Conservation (phyloP, 1,140 invertebrate species). For the Solenopsis fugax region DNA sequence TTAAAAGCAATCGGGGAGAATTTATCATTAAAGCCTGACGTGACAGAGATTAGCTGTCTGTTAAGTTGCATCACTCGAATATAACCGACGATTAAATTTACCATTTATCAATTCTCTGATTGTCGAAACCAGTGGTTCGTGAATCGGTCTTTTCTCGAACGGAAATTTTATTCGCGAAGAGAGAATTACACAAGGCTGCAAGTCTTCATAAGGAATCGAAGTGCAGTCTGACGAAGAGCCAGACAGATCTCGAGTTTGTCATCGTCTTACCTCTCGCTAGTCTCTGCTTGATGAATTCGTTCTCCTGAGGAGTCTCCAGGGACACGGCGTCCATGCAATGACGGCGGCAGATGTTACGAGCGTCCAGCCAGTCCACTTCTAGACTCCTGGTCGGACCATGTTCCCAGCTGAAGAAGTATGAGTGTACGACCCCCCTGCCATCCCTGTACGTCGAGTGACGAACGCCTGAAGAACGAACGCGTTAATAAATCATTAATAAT, state of each 20-base stretch:
- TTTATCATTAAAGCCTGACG: background rate
- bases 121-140: background rate
- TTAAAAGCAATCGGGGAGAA: background rate
- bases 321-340: constrained; percentile 98
- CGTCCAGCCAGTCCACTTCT: constrained; percentile 96
- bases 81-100: background rate
- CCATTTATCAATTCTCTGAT: constrained; percentile 5
- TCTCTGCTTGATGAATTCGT: constrained; percentile 95
- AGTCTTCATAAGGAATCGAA: background rate
- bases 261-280: constrained; percentile 88
- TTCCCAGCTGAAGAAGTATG: constrained; percentile 98
- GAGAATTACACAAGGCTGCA: background rate
- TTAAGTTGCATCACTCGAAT: background rate
- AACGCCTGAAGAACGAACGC: constrained; percentile 88
- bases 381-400: constrained; percentile 93
- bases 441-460: constrained; percentile 95
- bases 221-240: background rate
- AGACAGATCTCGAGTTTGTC: background rate
- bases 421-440: constrained; percentile 93
- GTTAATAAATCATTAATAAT: constrained; percentile 37
- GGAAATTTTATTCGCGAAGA: background rate
- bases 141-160: background rate
- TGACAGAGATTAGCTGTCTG: background rate
- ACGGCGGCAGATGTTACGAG: constrained; percentile 95
- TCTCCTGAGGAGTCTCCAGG: constrained; percentile 95